phyloP scores from a whole-genome alignment of 2,113 vertebrate genomes.

The Eulacestoma nigropectus region DNA sequence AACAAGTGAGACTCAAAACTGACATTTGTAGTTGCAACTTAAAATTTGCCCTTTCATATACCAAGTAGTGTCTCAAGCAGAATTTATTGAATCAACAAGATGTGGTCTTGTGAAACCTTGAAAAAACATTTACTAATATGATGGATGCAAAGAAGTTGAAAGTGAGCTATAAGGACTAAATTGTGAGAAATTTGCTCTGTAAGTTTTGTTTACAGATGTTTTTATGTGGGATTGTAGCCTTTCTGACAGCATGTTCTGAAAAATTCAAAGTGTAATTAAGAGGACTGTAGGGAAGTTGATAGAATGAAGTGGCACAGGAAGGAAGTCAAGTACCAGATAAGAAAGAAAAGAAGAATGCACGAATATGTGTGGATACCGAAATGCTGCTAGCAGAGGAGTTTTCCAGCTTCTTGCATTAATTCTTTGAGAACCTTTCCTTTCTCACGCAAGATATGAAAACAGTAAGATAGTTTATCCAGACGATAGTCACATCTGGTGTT shows the following conservation, averaged over 20 bases:
- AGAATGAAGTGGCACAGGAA: background rate
- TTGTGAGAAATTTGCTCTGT: background rate
- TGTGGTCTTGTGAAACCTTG: background rate
- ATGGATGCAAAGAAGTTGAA: background rate
- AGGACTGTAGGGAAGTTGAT: background rate
- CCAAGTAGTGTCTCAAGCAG: background rate
- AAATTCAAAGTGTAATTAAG: background rate
- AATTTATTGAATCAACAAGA: background rate
- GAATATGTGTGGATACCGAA: no score
- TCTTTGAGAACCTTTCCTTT: no score
- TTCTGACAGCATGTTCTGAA: background rate
- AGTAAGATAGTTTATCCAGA: no score
- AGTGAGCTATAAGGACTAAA: background rate
- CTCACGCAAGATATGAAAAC: no score
- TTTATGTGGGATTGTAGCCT: background rate
- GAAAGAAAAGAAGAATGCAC: background rate
- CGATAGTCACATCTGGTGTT: no score
- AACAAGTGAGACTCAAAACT: background rate
- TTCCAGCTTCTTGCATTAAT: no score
- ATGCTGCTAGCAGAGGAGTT: no score
- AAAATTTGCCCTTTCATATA: background rate
- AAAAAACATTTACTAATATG: background rate
- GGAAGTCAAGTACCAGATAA: background rate
- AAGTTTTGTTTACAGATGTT: background rate
- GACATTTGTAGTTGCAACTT: background rate